These are phyloP conservation scores for Chrysodeixis includens DNA, from an alignment of 2,888 invertebrate genomes.

Conservation along the genomic window DNA sequence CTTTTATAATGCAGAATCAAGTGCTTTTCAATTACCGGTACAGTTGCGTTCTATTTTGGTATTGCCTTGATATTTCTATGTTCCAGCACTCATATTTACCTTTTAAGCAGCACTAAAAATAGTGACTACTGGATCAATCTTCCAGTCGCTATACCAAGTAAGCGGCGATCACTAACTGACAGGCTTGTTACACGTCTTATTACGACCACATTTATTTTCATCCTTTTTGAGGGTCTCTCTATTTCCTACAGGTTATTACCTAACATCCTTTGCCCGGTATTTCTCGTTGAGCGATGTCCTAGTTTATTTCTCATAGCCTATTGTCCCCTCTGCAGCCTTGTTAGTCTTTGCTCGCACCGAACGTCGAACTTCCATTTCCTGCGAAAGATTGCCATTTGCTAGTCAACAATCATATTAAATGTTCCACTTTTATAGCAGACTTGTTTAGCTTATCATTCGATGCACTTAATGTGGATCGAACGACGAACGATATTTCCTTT, in stretches of 20 bases:
- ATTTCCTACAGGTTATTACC: neutral
- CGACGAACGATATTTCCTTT: conserved; percentile 43
- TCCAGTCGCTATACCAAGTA: too few species aligned
- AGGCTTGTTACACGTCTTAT: too few species aligned
- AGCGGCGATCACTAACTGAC: too few species aligned
- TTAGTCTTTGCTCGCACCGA: conserved; percentile 35
- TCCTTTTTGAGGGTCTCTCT: neutral
- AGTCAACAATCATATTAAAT: conserved; percentile 69
- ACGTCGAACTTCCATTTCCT: conserved; percentile 68
- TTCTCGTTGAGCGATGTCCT: neutral
- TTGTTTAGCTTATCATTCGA: conserved; percentile 47
- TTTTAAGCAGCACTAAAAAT: too few species aligned
- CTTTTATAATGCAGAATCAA: too few species aligned
- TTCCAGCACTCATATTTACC: too few species aligned
- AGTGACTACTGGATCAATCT: too few species aligned
- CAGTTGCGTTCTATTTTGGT: too few species aligned
- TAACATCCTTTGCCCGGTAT: neutral
- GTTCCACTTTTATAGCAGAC: conserved; percentile 52
- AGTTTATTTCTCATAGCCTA: conserved; percentile 4
- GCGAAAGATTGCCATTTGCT: conserved; percentile 69
- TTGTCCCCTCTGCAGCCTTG: conserved; percentile 35
- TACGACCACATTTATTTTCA: neutral
- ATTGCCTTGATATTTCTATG: too few species aligned
- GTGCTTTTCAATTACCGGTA: too few species aligned
- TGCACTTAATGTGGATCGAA: conserved; percentile 40